Evolutionary conservation across 2,797 vertebrate species (phyloP), one percentile per base, ranked within the genome.

Genomic region (Leptoclinus maculatus): DNA sequence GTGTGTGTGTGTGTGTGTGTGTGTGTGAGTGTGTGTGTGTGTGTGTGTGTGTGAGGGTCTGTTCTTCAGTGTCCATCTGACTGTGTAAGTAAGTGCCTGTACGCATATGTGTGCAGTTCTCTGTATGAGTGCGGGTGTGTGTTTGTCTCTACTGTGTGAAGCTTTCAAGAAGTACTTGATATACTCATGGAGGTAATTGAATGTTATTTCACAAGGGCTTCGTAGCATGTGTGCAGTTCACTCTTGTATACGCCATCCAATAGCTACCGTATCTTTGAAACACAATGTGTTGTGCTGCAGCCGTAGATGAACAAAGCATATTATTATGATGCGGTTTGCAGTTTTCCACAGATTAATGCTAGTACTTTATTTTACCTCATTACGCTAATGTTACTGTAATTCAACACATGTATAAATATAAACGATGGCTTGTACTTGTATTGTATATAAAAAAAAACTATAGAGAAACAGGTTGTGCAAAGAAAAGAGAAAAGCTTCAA

Each of bases 1-100:
- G 47, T 81, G 62, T 78, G 41, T 4, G 21, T 23, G 49, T 7
- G 49, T 76, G 65, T 82, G 63, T 76, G 47, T 71, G 60, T 27
- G 27, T 27, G 27, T 32, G 29, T 6, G 41, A 16, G 41, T 43
- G 19, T 21, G 45, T 81, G 62, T 82, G 64, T 78, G 41, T 4
- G 21, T 51, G 47, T 7, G 49, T 79, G 65, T 82, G 63, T 77
- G 47, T 72, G 60, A 74, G 21, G 25, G 70, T 11, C 13, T 62
- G 54, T 45, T 63, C 60, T 59, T 76, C 14, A 64, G 54, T 76
- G n/a, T 75, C 65, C 62, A 80, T 75, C 75, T 59, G 54, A 60
- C 70, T 66, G 43, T 84, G 41, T 54, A 75, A 47, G 49, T 57
- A 57, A 47, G 73, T 74, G 77, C 25, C 32, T 12, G 45, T 77